Evolutionary conservation across 37 sponge, comb jelly and placozoan genomes (phyloP), one percentile per base, ranked within the genome.

Genomic region (Ianthella basta): DNA sequence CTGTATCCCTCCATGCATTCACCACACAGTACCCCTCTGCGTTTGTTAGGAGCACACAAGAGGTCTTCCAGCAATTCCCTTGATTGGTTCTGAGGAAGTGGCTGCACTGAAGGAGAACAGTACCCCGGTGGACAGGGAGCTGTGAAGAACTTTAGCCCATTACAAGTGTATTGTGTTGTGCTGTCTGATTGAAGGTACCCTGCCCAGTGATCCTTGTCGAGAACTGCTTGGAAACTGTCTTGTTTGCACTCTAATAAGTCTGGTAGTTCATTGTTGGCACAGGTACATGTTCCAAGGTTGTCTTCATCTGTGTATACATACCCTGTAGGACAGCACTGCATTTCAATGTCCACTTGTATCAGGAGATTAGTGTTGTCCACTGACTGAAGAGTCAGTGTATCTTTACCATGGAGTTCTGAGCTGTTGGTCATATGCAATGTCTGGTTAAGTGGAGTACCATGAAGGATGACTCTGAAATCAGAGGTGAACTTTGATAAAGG

Each of bases 251-350:
- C 18, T 4, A 69, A 13, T 30, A 34, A 30, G 0, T 13, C 18
- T n/a, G 10, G 34, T 69, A 35, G 33, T 18, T 6, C 29, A n/a
- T 33, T 30, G 32, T 1, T 1, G 6, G 29, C 70, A 69, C 70
- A 69, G 29, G 1, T 69, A 30, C 70, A 69, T 30, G 27, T n/a
- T 1, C 34, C 18, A 13, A 29, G 25, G 6, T 6, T 69, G 70
- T 30, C 70, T 2, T n/a, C 34, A 33, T 34, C 70, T 44, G 50
- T 44, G 33, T 27, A 69, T 3, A 69, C 27, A 33, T 34, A 69
- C 27, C 70, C 70, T 3, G 70, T 30, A 34, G 70, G 70, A 69
- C 70, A 69, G 33, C 70, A 69, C 70, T 69, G 34, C 70, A 69
- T 44, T 8, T 44, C 50, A 44, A 44, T 44, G 50, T 44, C 6